Base-by-base conservation (phyloP, 2,797 vertebrate genomes). In the Buceros bicornis region DNA sequence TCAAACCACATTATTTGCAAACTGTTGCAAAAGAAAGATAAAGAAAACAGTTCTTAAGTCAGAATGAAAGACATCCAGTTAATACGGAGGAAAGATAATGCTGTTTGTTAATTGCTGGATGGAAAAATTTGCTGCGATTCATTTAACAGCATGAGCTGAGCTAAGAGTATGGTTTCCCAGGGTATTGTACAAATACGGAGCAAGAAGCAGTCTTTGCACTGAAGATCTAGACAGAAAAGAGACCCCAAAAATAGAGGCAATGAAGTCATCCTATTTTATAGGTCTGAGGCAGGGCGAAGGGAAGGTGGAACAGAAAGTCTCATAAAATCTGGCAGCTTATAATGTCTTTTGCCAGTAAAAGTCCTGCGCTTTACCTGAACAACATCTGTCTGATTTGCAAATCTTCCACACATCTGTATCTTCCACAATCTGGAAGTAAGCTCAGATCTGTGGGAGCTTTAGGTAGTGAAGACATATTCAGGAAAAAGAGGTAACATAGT, bases 401-500 rank as follows among this genome's bases (percentile, higher is more conserved):
- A 72, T 48, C 31, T 33, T 62, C 10, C 40, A 21, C 65, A 29
- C 2, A 54, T 53, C 5, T 0, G 0, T 58, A 19, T 24, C 5
- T 19, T 47, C 28, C 19, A 66, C 4, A 45, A 24, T 60, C 60
- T 77, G 29, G 40, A 79, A 82, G 6, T 5, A 84, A 54, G 4
- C 10, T 56, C 11, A 80, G 16, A 70, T 67, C 51, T 42, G 5
- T 37, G 4, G n/a, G 20, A 76, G 0, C 6, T 62, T 62, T 40
- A 50, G 21, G 9, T 40, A 78, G 78, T 60, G 16, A 53, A 79
- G 40, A 40, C 1, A 17, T 21, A 9, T 54, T 58, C 13, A 78
- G 13, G 6, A 50, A 81, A 60, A 81, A 67, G 8, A 54, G 61
- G 16, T 5, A 82, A 56, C 20, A 37, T 8, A 48, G 26, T 50